Percentiles rank a stretch among this genome's conserved stretches.
Evolutionary conservation across 2,113 vertebrate species (phyloP).

Genomic region (Plecotus auritus): DNA sequence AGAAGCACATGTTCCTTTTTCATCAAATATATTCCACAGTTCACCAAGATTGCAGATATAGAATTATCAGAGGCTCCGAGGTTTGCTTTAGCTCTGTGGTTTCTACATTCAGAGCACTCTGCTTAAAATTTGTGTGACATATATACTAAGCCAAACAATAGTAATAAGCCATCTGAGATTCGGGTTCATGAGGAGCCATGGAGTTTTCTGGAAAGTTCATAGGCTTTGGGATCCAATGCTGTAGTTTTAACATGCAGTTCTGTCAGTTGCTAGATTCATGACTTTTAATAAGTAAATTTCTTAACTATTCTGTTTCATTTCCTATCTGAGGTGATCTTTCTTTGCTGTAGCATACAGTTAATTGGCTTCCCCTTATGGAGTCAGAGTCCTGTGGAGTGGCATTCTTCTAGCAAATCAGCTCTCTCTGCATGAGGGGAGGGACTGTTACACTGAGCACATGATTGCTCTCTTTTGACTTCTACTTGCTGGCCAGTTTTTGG

Average conservation of each 20-base stretch:
- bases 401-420: not conserved
- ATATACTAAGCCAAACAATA: not conserved
- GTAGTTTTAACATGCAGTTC: not conserved
- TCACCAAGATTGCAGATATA: not conserved
- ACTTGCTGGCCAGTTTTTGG: not conserved
- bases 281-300: not conserved
- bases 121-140: not conserved
- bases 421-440: not conserved
- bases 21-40: not conserved
- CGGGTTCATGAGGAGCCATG: not conserved
- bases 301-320: not conserved
- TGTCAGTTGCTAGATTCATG: not conserved
- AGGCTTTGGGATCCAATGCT: not conserved
- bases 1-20: not conserved
- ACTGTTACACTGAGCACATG: accelerated
- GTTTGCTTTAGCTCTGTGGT: not conserved
- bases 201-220: not conserved
- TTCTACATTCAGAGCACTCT: not conserved
- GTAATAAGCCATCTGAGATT: not conserved
- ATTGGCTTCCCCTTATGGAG: not conserved
- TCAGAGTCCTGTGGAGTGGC: not conserved
- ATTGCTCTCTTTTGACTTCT: not conserved
- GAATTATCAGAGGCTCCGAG: not conserved
- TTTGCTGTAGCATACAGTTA: not conserved
- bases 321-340: not conserved